Evolutionary conservation across 2,797 vertebrate genomes (phyloP).

Genomic region (Semaprochilodus insignis): DNA sequence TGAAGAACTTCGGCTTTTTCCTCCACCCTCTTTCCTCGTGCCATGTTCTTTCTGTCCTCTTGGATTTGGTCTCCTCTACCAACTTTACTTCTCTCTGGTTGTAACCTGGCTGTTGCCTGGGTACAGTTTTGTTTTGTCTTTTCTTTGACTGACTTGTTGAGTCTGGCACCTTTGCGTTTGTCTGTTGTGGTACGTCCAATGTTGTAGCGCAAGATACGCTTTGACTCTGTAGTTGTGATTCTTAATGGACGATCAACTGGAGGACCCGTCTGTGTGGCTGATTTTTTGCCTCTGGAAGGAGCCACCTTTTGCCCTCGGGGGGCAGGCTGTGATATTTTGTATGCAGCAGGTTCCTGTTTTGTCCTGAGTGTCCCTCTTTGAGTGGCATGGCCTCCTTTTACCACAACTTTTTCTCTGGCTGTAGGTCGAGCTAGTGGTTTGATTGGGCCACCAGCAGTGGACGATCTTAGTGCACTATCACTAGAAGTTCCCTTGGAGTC

Average conservation of each 20-base stretch:
- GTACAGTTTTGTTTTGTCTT: constrained; percentile 35
- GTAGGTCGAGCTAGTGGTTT: constrained; percentile 51
- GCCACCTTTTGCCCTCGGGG: constrained; percentile 25
- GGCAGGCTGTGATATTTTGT: constrained; percentile 65
- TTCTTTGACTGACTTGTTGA: constrained; percentile 30
- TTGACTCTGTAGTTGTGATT: constrained; percentile 41
- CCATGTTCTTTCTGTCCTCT: constrained; percentile 48
- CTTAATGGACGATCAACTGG: constrained; percentile 44
- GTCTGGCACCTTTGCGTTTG: constrained; percentile 44
- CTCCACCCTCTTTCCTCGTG: constrained; percentile 30
- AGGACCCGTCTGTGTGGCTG: constrained; percentile 27
- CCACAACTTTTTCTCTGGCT: constrained; percentile 53
- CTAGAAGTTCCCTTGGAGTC: neutral
- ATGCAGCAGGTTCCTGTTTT: constrained; percentile 76
- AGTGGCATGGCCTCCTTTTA: constrained; percentile 49
- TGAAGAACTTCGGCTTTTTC: constrained; percentile 32
- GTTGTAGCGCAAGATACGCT: constrained; percentile 42
- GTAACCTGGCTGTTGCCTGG: neutral
- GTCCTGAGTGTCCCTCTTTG: constrained; percentile 64
- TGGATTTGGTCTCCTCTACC: constrained; percentile 37
- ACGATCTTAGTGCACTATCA: constrained; percentile 27
- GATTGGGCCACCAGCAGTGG: constrained; percentile 29
- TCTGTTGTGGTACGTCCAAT: constrained; percentile 28
- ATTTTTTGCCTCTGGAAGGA: constrained; percentile 40
- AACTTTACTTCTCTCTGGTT: constrained; percentile 33